A percentile compares a stretch with the other conserved stretches of the same genome.
Conservation (phyloP, 2,888 invertebrate genomes). For the Tipula lateralis region DNA sequence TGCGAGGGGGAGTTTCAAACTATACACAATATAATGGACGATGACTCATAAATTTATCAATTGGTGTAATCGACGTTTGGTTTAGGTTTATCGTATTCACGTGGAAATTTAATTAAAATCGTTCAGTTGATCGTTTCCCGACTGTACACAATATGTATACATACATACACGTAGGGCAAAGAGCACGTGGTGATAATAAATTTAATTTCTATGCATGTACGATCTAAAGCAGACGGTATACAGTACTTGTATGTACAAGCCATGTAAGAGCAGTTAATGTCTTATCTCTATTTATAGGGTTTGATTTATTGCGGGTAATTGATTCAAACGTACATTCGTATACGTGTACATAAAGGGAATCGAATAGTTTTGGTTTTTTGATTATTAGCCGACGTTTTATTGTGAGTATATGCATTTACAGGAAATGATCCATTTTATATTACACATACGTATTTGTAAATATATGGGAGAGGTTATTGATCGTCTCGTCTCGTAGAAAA, state of each 20-base stretch:
- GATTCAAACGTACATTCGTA: not conserved
- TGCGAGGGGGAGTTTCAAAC: not conserved
- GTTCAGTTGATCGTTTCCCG: not conserved
- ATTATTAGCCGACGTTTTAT: not conserved
- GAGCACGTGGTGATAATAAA: constrained; percentile 1
- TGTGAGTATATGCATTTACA: not conserved
- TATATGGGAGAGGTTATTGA: constrained; percentile 3
- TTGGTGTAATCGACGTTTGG: not conserved
- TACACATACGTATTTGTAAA: no score
- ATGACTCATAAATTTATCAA: not conserved
- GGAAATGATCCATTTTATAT: not conserved
- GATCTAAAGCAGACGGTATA: not conserved
- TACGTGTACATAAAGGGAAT: not conserved
- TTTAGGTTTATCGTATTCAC: not conserved
- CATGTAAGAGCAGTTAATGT: not conserved
- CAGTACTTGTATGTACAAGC: not conserved
- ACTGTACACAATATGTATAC: not conserved
- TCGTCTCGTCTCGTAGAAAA: not conserved
- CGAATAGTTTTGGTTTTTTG: not conserved
- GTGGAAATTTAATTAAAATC: constrained; percentile 19
- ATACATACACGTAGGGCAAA: not conserved
- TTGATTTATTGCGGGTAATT: constrained; percentile 7
- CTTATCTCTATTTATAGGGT: constrained; percentile 24
- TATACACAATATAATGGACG: no score
- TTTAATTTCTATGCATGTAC: not conserved